Conservation (phyloP, 2,797 vertebrate genomes). For the Coracias cyanogaster region DNA sequence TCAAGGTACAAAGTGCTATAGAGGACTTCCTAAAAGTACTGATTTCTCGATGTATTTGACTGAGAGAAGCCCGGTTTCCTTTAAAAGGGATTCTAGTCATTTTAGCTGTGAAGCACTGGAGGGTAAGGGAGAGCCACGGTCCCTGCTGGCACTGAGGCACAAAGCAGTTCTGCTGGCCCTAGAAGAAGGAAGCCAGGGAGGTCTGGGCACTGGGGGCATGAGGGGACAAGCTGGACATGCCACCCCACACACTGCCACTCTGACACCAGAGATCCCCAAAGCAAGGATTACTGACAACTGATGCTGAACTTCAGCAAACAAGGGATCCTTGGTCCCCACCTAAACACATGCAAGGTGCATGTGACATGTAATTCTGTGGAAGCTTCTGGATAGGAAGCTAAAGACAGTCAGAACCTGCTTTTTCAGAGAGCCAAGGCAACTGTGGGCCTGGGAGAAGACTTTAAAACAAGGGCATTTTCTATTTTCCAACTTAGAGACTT, state of each 20-base stretch:
- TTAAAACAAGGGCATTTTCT: not conserved
- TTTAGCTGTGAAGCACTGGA: not conserved
- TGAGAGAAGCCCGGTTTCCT: not conserved
- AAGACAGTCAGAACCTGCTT: not conserved
- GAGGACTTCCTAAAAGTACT: not conserved
- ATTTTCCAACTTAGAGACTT: not conserved
- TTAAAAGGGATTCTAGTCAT: not conserved
- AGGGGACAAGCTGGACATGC: not conserved
- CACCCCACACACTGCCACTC: not conserved
- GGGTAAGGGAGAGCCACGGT: not conserved
- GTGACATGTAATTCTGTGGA: too few species aligned
- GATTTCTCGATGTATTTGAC: not conserved
- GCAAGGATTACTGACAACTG: not conserved
- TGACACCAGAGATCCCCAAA: not conserved
- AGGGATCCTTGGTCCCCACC: not conserved
- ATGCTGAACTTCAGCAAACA: not conserved
- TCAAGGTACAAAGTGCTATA: not conserved
- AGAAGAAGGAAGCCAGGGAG: not conserved
- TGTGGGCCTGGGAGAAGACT: rapidly evolving
- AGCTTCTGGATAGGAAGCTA: not conserved
- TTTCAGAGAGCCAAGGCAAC: not conserved
- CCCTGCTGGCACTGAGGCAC: not conserved
- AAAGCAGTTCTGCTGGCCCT: not conserved
- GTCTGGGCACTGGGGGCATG: not conserved
- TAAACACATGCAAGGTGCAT: rapidly evolving